Conservation (phyloP, 64 coral and sea anemone species). For the Orbicella faveolata region DNA sequence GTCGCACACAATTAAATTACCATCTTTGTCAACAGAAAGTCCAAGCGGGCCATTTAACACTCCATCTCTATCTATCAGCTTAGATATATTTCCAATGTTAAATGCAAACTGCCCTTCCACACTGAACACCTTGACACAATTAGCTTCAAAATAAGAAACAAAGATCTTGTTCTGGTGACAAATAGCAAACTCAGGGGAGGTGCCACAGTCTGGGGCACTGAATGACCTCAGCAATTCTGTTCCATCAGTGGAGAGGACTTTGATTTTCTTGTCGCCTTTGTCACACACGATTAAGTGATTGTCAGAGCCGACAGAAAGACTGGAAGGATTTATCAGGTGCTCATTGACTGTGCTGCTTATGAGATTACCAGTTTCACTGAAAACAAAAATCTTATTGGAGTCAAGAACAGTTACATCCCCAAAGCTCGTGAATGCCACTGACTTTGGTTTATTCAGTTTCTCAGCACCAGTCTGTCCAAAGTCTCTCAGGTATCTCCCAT, state of each 20-base stretch:
- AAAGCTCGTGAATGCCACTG: not conserved
- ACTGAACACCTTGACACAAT: conserved; percentile 43
- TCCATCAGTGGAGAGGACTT: conserved; percentile 23
- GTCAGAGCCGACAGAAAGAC: conserved; percentile 2
- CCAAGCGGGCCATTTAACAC: not conserved
- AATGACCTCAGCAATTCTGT: conserved; percentile 29
- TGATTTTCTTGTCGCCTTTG: not conserved
- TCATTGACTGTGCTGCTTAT: not conserved
- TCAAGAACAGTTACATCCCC: conserved; percentile 12
- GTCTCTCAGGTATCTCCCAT: not conserved
- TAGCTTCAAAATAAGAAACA: conserved; percentile 27
- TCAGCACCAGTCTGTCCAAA: conserved; percentile 9
- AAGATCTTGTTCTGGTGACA: conserved; percentile 8
- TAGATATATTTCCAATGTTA: not conserved
- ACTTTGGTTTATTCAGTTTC: not conserved
- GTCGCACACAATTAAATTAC: conserved; percentile 37
- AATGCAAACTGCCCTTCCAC: conserved; percentile 12
- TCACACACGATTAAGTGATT: conserved; percentile 29
- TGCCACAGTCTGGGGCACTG: conserved; percentile 6
- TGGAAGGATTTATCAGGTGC: conserved; percentile 17
- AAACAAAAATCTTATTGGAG: not conserved
- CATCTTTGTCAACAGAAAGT: conserved; percentile 11
- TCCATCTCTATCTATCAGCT: not conserved
- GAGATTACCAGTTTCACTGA: conserved; percentile 23
- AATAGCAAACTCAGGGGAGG: conserved; percentile 13